phyloP scores from a whole-genome alignment of 2,113 vertebrate genomes.

The Tachysurus fulvidraco region DNA sequence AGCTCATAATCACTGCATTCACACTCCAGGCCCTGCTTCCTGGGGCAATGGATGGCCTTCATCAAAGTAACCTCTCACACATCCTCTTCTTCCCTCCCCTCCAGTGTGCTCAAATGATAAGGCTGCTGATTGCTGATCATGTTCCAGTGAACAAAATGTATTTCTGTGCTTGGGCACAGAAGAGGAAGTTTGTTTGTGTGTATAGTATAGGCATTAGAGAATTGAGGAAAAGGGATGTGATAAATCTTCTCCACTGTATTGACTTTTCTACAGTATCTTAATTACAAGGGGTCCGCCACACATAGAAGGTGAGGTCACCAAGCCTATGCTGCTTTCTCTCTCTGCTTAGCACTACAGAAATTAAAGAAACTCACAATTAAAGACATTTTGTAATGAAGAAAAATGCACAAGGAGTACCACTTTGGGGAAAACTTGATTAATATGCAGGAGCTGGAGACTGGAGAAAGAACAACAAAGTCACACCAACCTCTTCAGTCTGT shows the following conservation, averaged over 20 bases:
- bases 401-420: conserved; percentile 23
- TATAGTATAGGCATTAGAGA: background rate
- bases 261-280: conserved; percentile 53
- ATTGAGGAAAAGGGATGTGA: conserved; percentile 32
- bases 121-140: conserved; percentile 67
- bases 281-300: conserved; percentile 53
- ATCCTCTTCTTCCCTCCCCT: conserved; percentile 53
- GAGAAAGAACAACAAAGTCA: conserved; percentile 4
- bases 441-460: background rate
- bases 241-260: conserved; percentile 44
- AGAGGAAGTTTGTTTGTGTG: background rate
- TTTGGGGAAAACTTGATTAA: conserved; percentile 21
- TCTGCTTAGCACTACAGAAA: conserved; percentile 44
- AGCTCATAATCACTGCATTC: conserved; percentile 70
- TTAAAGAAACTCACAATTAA: conserved; percentile 46
- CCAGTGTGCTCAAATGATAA: conserved; percentile 58
- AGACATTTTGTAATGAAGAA: conserved; percentile 44
- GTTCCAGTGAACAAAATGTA: conserved; percentile 57
- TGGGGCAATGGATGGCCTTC: conserved; percentile 57
- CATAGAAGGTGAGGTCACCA: conserved; percentile 39
- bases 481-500: background rate
- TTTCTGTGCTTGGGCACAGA: background rate
- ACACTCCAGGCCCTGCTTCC: conserved; percentile 46
- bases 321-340: conserved; percentile 28
- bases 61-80: conserved; percentile 59